Base-by-base conservation (phyloP, 2,888 invertebrate species). In the Apantesis nais region DNA sequence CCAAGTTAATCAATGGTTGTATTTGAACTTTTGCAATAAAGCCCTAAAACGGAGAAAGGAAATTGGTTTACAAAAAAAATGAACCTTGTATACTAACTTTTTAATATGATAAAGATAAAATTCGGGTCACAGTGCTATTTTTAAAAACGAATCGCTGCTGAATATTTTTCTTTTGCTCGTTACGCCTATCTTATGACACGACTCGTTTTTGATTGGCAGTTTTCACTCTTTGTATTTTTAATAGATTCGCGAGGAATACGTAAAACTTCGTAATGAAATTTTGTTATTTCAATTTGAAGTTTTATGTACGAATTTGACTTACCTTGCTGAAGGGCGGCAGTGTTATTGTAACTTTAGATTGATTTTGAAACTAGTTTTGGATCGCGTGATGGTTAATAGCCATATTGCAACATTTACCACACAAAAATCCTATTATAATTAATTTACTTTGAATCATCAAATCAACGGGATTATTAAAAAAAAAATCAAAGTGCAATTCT, bases 41-140 rank as follows among this genome's bases (percentile, higher is more conserved):
- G 76, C 74, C 70, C 75, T 74, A 73, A 75, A 80, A 78, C 37
- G 71, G 70, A 70, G 66, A 66, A 68, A 68, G 84, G 76, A 84
- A 84, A 83, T 83, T 84, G 81, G 78, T 81, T 84, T 71, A 60
- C 72, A 72, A 75, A 78, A 80, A n/a, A 80, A 80, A 70, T 79
- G 73, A 63, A 67, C 70, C 68, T 74, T 81, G 67, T 77, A 19
- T 76, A 74, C 74, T 62, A 78, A 80, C 76, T 83, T 82, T 82
- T 77, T 82, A 83, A 83, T 82, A 83, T 80, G 73, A 81, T 81
- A 74, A 81, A 83, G 69, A 83, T 74, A 73, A 75, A 77, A 80
- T 73, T 80, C 66, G 74, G 71, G 67, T 72, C 72, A 68, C 70
- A 62, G 44, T 60, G 67, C 64, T 66, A 63, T 41, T 73, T 60